Percentiles rank a stretch among this genome's conserved stretches.
These are phyloP conservation scores for Poeciliopsis presidionis DNA, from an alignment of 2,797 vertebrate genomes.

Conservation along the genomic window DNA sequence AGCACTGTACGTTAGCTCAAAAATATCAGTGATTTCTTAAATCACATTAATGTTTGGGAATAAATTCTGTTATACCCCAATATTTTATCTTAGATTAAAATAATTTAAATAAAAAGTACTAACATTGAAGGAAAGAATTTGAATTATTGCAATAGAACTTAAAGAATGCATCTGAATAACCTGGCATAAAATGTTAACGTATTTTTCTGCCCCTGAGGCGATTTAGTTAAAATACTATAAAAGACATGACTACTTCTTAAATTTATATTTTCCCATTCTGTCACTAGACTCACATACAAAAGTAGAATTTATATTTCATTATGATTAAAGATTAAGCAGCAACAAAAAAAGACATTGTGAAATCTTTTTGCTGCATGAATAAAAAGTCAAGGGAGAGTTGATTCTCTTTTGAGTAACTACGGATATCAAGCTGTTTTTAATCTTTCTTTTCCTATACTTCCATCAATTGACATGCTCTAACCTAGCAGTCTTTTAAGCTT, in stretches of 20 bases:
- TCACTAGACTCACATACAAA: slow-evolving; percentile 60
- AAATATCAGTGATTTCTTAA: not conserved
- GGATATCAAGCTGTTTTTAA: slow-evolving; percentile 21
- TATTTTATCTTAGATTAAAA: slow-evolving; percentile 1
- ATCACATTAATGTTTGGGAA: slow-evolving; percentile 1
- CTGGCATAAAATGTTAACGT: slow-evolving; percentile 45
- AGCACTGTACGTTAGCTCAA: slow-evolving; percentile 1
- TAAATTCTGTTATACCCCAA: not conserved
- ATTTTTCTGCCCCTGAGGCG: slow-evolving; percentile 43
- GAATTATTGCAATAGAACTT: slow-evolving; percentile 25
- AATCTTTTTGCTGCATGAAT: slow-evolving; percentile 63
- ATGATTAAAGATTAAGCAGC: slow-evolving; percentile 70
- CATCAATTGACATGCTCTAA: slow-evolving; percentile 8
- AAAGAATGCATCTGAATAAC: slow-evolving; percentile 34
- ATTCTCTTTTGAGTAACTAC: slow-evolving; percentile 38
- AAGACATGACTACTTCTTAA: slow-evolving; percentile 43
- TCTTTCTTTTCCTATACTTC: slow-evolving; percentile 18
- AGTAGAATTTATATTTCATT: slow-evolving; percentile 51
- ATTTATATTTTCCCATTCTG: slow-evolving; percentile 48
- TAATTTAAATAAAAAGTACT: slow-evolving; percentile 26
- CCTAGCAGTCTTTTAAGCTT: not conserved
- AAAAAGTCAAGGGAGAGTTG: slow-evolving; percentile 32
- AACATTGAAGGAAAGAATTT: slow-evolving; percentile 36
- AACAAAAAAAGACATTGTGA: slow-evolving; percentile 50
- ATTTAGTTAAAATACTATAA: slow-evolving; percentile 61